Evolutionary conservation across 2,113 vertebrate genomes (phyloP), one percentile per base, ranked within the genome.

Genomic region (Phalacrocorax brasilianus): DNA sequence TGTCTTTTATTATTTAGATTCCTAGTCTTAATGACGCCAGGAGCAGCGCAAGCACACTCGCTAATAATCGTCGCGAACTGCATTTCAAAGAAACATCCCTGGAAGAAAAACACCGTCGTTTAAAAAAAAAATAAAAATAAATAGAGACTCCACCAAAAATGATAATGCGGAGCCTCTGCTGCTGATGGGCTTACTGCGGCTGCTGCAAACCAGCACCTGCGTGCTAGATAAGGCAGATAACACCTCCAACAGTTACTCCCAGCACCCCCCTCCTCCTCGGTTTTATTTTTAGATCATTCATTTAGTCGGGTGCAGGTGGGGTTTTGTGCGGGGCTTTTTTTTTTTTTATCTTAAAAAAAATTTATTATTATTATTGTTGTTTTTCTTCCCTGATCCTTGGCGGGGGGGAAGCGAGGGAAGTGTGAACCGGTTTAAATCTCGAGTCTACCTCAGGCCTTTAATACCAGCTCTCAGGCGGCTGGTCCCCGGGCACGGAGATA

Each of bases 141-240:
- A 96, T 73, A 93, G 75, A 85, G 95, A 91, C 97, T 98, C 98
- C 97, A 97, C 97, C 97, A 98, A 97, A 98, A 97, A 98, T 98
- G 97, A 93, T 98, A 98, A 98, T 98, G 94, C 95, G 92, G 97
- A 95, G 91, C 97, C 94, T 93, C 96, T 85, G 89, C 81, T 97
- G 92, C 90, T 97, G 91, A 73, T 86, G 96, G 93, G 85, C 91
- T 96, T 96, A 95, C 90, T 68, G 72, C 89, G 77, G 93, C 82
- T 93, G 85, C 95, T 93, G 91, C 92, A 94, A 90, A 94, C 95
- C 96, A 89, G 96, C 96, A 96, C 97, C 96, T 97, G 96, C 91
- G 7, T 71, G 89, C 50, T 56, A 86, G 94, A 94, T 96, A 93
- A 92, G 94, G 80, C 83, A 84, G 97, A 95, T 94, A 95, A 91